Percentiles rank a stretch among this genome's conserved stretches.
Evolutionary conservation across 2,888 invertebrate species (phyloP).

Genomic region (Torymus auratus): DNA sequence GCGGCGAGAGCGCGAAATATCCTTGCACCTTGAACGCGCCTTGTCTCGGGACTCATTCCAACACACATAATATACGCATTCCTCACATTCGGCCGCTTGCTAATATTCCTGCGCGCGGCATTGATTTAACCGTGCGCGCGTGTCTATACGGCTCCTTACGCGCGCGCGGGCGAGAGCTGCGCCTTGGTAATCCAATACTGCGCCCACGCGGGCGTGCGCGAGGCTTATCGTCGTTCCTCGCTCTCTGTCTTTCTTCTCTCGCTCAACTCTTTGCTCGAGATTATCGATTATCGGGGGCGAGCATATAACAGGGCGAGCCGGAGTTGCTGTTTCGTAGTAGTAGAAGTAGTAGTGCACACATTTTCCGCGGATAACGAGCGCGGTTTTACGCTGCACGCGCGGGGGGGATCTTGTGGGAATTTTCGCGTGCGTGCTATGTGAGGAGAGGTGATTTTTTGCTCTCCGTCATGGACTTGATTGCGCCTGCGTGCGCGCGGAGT

Average conservation of each 20-base stretch:
- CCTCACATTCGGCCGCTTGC: neutral
- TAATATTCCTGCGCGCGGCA: neutral
- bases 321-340: neutral
- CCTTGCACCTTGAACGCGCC: conserved; percentile 32
- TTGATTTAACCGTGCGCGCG: neutral
- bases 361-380: too few species aligned
- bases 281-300: conserved; percentile 31
- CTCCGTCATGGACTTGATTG: too few species aligned
- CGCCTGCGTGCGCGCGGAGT: too few species aligned
- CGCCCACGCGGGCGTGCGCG: conserved; percentile 1
- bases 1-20: neutral
- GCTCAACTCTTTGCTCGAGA: neutral
- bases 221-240: conserved; percentile 10
- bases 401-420: too few species aligned
- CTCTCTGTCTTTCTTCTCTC: neutral
- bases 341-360: too few species aligned
- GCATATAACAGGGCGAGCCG: neutral
- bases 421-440: too few species aligned
- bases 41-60: neutral
- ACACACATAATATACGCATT: neutral
- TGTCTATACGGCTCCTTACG: neutral
- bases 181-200: conserved; percentile 29
- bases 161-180: neutral
- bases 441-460: too few species aligned
- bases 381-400: too few species aligned